phyloP scores from a whole-genome alignment of 2,797 vertebrate genomes.

The Typhlichthys eigenmanni region DNA sequence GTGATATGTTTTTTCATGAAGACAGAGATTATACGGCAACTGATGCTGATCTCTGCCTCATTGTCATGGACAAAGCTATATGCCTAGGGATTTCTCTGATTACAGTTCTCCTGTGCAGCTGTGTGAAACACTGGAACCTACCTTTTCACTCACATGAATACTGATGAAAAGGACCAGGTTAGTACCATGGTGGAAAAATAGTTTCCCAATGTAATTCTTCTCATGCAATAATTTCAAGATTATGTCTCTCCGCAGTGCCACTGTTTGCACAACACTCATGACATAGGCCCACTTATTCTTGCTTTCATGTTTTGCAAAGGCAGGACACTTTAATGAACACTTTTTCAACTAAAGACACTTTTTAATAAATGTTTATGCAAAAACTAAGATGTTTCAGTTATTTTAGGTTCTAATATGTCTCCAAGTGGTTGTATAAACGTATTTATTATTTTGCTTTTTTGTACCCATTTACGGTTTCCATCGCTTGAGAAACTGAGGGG shows the following conservation, averaged over 20 bases:
- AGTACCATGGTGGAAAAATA: background rate
- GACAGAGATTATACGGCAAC: too few species aligned
- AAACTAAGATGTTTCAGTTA: background rate
- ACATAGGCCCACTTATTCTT: background rate
- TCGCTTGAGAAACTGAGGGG: too few species aligned
- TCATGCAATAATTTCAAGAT: conserved; percentile 4
- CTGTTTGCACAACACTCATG: background rate
- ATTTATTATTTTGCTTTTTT: too few species aligned
- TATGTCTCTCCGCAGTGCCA: background rate
- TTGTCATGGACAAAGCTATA: too few species aligned
- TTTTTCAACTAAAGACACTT: background rate
- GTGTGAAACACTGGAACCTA: conserved; percentile 24
- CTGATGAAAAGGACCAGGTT: conserved; percentile 3
- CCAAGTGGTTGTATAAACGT: too few species aligned
- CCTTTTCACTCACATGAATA: conserved; percentile 27
- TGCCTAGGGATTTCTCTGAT: too few species aligned
- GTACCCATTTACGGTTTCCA: too few species aligned
- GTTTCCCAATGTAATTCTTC: background rate
- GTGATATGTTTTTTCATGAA: too few species aligned
- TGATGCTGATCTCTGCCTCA: too few species aligned
- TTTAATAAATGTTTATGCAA: background rate
- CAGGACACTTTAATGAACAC: background rate
- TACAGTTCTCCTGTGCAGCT: too few species aligned
- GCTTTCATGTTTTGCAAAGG: background rate
- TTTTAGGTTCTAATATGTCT: too few species aligned